A percentile compares a stretch with the other conserved stretches of the same genome.
Evolutionary conservation across 2,113 vertebrate genomes (phyloP).

Genomic region (Chascanopsetta lugubris): DNA sequence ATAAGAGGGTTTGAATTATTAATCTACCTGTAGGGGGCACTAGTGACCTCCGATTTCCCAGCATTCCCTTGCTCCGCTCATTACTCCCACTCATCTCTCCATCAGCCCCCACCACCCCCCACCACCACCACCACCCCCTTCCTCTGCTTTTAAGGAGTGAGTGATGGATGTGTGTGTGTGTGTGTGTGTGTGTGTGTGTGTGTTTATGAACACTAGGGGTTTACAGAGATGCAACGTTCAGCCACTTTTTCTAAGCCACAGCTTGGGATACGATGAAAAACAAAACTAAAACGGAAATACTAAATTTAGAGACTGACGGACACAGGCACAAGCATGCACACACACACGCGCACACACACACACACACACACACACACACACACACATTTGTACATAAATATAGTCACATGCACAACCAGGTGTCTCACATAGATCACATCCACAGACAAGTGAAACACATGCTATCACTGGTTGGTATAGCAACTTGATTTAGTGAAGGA

Average conservation of each 20-base stretch:
- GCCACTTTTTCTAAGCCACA: slow-evolving; percentile 58
- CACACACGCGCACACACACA: background rate
- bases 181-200: background rate
- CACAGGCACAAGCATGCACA: background rate
- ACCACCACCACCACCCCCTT: slow-evolving; percentile 5
- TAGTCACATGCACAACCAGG: slow-evolving; percentile 41
- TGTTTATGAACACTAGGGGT: slow-evolving; percentile 22
- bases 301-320: slow-evolving; percentile 7
- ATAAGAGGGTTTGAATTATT: background rate
- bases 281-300: slow-evolving; percentile 1
- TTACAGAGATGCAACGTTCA: slow-evolving; percentile 63
- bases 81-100: slow-evolving; percentile 48
- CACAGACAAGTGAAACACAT: slow-evolving; percentile 71
- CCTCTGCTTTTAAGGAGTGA: slow-evolving; percentile 55
- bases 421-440: slow-evolving; percentile 69
- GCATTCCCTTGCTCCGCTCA: slow-evolving; percentile 37
- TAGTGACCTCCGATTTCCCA: slow-evolving; percentile 56
- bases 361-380: slow-evolving; percentile 10
- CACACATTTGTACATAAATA: slow-evolving; percentile 31
- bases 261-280: slow-evolving; percentile 16
- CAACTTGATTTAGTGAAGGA: slow-evolving; percentile 77
- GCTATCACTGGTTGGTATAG: slow-evolving; percentile 67
- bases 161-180: slow-evolving; percentile 36
- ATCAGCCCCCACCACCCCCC: background rate
- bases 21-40: slow-evolving; percentile 67